Base-by-base conservation (phyloP, 2,113 vertebrate genomes). In the Oostethus manadensis region DNA sequence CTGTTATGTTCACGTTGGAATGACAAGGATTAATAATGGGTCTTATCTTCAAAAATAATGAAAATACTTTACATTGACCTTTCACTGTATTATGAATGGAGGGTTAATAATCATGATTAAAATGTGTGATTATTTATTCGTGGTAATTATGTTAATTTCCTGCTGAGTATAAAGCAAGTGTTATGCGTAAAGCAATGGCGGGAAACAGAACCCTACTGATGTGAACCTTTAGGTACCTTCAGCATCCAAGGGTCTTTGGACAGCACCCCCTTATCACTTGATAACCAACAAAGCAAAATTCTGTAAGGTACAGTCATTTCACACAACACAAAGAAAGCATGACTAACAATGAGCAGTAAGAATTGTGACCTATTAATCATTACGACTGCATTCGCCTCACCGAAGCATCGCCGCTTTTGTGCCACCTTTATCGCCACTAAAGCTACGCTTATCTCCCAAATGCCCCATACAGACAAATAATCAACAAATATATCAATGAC, bases 371-470 rank as follows among this genome's bases (percentile, higher is more conserved):
- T 29, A 73, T 73, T 18, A 76, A 76, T 80, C 74, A 69, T 62
- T 71, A 29, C 50, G 68, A 77, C 64, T 45, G 70, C 72, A 66
- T 50, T 71, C 15, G 45, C 63, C 79, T 51, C 72, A 61, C 66
- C 76, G 48, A 77, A 85, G 78, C 74, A 79, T 81, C 79, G 71
- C 75, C 71, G 60, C 71, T 70, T 62, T 71, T 58, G 65, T 44
- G 22, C 1, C 23, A 26, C 46, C 46, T 62, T 83, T 83, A 84
- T 80, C 75, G 61, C 77, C 15, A 22, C 66, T 66, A 62, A 60
- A 66, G 78, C 70, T 55, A 20, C 62, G 44, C 62, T 82, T 86
- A 81, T 80, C 76, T 85, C 76, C 69, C 74, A 76, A 80, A 76
- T 74, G 75, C 56, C 75, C 59, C 60, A 59, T 77, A 65, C 67